Base-by-base conservation (phyloP, 2,888 invertebrate species). In the Tryphoninae sp. region DNA sequence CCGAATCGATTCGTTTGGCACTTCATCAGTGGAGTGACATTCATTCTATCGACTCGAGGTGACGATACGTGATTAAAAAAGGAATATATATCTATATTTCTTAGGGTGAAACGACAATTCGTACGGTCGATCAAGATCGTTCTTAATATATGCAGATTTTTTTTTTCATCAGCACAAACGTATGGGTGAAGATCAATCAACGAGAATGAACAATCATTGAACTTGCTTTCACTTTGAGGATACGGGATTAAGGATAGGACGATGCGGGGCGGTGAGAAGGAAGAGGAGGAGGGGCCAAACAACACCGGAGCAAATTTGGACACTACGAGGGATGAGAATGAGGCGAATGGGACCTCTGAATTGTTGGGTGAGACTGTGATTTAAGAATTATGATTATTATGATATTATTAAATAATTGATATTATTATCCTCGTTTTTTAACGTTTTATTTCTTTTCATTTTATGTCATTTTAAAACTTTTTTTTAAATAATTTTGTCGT, bases 321-420 rank as follows among this genome's bases (percentile, higher is more conserved):
- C 26, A 80, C 8, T 51, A 88, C 86, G 86, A 86, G 84, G 79
- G 86, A 86, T 22, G 84, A 86, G 22, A 72, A 80, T 45, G 87
- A 87, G 76, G 61, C 74, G 16, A 84, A 81, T 8, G 84, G 77
- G 23, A 62, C 65, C 13, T 78, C 87, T 45, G 88, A 87, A 51
- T 82, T 88, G 71, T 86, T 87, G 81, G 87, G 88, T 88, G 85
- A 72, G 23, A 22, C 13, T 49, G 33, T n/a, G 53, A 73, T 69
- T 33, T 49, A 26, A 68, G 55, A 55, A 40, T 45, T 45, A 67
- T 8, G 13, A 19, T 42, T n/a, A 19, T 19, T 19, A 19, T 19
- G 1, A 19, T 19, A 19, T 19, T 19, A 19, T 1, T 19, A 19
- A 19, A 19, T 19, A 1, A 19, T 42, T 67, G 26, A 26, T 26